A percentile compares a stretch with the other conserved stretches of the same genome.
Evolutionary conservation across 2,113 vertebrate species (phyloP).

Genomic region (Theropithecus gelada): DNA sequence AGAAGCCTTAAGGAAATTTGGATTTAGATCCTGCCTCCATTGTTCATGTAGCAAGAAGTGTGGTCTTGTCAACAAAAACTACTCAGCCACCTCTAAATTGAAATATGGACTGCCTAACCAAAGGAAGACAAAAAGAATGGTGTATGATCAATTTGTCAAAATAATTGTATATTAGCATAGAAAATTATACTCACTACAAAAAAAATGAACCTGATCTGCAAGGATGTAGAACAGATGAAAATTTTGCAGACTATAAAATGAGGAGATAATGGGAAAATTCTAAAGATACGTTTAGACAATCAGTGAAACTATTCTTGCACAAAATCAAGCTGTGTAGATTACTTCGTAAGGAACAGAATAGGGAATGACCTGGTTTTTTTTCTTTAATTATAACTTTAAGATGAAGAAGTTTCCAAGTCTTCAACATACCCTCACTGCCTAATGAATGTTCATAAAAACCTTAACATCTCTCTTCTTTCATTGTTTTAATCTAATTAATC

Average conservation of each 20-base stretch:
- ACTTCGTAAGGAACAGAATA: slow-evolving; percentile 19
- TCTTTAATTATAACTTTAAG: background rate
- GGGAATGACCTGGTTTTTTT: background rate
- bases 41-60: background rate
- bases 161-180: background rate
- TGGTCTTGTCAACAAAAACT: background rate
- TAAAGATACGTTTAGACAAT: slow-evolving; percentile 25
- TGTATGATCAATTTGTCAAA: background rate
- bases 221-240: background rate
- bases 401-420: background rate
- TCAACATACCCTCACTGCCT: background rate
- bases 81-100: background rate
- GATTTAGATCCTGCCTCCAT: background rate
- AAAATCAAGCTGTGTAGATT: background rate
- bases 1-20: background rate
- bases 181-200: background rate
- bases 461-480: background rate
- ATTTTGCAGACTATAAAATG: background rate
- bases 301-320: slow-evolving; percentile 12
- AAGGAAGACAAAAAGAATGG: background rate
- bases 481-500: background rate
- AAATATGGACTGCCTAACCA: background rate
- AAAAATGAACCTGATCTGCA: background rate
- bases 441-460: background rate
- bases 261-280: background rate